Conservation (phyloP, 2,113 vertebrate genomes). For the Baryphthengus martii region DNA sequence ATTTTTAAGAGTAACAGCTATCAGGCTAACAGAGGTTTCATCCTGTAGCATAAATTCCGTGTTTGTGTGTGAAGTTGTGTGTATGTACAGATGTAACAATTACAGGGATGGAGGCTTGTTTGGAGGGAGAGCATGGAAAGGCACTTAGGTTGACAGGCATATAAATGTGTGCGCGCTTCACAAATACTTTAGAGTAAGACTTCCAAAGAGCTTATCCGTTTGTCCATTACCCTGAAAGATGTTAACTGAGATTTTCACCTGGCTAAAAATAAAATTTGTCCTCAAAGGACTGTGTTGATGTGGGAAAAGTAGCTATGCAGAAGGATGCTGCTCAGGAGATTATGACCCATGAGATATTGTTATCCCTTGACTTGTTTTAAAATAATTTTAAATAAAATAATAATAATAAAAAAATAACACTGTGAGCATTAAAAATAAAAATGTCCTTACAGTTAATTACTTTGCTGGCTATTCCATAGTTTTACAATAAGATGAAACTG, state of each 20-base stretch:
- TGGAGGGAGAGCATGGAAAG: background rate
- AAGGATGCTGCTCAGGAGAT: background rate
- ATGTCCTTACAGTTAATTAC: conserved; percentile 14
- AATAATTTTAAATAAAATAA: background rate
- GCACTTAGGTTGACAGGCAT: background rate
- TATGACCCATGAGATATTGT: background rate
- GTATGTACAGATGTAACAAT: background rate
- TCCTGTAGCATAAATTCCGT: background rate
- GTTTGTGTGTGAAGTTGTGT: background rate
- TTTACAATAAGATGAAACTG: background rate
- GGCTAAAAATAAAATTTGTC: background rate
- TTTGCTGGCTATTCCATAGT: background rate
- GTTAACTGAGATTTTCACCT: background rate
- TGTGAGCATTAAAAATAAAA: background rate
- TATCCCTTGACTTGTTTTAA: background rate
- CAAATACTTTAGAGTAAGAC: background rate
- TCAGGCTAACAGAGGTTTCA: background rate
- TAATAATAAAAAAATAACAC: too few relatives aligned
- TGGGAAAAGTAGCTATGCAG: background rate
- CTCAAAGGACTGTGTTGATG: background rate
- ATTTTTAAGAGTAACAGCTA: background rate
- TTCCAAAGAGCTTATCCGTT: background rate
- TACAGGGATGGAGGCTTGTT: background rate
- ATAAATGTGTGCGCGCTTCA: background rate
- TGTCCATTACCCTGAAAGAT: background rate